These are phyloP conservation scores for Tetranychus truncatus DNA, from an alignment of 2,888 invertebrate genomes.

Conservation along the genomic window DNA sequence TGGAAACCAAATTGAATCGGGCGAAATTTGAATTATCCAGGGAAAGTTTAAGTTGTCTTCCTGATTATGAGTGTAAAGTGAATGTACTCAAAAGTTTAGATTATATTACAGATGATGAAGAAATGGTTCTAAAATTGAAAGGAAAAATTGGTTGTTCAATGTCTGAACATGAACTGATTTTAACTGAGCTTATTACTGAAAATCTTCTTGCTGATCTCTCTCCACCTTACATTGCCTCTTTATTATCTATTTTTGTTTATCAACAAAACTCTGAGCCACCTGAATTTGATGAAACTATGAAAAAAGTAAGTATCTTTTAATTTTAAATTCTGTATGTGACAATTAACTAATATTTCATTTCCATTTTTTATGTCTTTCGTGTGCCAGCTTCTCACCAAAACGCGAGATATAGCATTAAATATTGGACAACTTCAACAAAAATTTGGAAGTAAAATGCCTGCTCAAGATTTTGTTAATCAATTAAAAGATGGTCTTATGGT, in stretches of 20 bases:
- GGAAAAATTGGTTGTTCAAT: constrained; percentile 71
- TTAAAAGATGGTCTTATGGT: constrained; percentile 77
- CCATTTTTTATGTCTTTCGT: background rate
- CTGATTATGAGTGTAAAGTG: constrained; percentile 63
- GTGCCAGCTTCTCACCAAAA: constrained; percentile 47
- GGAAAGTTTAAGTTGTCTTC: constrained; percentile 63
- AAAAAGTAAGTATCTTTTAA: background rate
- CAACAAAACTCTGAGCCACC: constrained; percentile 45
- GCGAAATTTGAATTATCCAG: constrained; percentile 60
- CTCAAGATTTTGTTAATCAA: constrained; percentile 41
- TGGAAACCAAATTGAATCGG: constrained; percentile 43
- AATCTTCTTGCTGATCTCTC: constrained; percentile 67
- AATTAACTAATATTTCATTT: background rate
- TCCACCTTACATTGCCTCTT: constrained; percentile 78
- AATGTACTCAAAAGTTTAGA: constrained; percentile 53
- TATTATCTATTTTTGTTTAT: constrained; percentile 79
- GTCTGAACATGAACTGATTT: constrained; percentile 62
- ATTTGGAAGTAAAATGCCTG: constrained; percentile 40
- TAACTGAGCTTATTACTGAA: constrained; percentile 79
- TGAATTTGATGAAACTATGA: constrained; percentile 4
- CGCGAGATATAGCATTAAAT: constrained; percentile 48
- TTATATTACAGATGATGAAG: constrained; percentile 52
- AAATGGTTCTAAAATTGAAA: constrained; percentile 47
- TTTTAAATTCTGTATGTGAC: too few relatives aligned
- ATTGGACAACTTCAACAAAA: constrained; percentile 48